phyloP scores from a whole-genome alignment of 1,140 invertebrate species.

The Apocrypta bakeri region DNA sequence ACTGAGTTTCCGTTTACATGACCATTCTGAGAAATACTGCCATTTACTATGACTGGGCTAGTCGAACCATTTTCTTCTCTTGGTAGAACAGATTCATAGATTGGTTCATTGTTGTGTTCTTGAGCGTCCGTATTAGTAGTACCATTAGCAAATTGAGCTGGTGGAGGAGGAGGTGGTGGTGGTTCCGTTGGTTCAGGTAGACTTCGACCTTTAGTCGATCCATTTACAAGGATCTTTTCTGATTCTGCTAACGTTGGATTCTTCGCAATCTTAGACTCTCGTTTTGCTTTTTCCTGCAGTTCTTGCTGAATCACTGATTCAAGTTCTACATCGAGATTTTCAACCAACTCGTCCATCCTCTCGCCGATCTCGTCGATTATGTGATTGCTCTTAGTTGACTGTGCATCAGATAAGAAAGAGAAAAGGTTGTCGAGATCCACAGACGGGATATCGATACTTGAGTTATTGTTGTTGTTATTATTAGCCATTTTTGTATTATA shows the following conservation, averaged over 20 bases:
- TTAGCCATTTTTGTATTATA: slow-evolving; percentile 78
- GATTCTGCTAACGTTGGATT: background rate
- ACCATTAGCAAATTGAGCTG: slow-evolving; percentile 52
- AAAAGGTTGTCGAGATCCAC: slow-evolving; percentile 95
- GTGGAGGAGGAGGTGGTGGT: slow-evolving; percentile 80
- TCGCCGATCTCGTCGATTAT: slow-evolving; percentile 90
- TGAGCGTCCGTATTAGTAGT: background rate
- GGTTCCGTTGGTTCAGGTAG: slow-evolving; percentile 85
- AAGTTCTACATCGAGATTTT: slow-evolving; percentile 84
- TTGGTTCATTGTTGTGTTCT: slow-evolving; percentile 78
- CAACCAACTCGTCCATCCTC: slow-evolving; percentile 87
- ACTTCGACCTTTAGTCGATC: slow-evolving; percentile 69
- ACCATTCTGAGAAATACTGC: slow-evolving; percentile 53
- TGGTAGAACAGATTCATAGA: slow-evolving; percentile 88
- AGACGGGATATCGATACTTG: slow-evolving; percentile 76
- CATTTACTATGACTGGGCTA: slow-evolving; percentile 65
- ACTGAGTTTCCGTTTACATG: slow-evolving; percentile 66
- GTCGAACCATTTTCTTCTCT: slow-evolving; percentile 74
- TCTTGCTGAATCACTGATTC: slow-evolving; percentile 80
- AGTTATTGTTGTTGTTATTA: slow-evolving; percentile 19
- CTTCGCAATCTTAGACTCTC: slow-evolving; percentile 59
- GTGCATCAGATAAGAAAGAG: slow-evolving; percentile 91
- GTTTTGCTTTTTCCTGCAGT: slow-evolving; percentile 65
- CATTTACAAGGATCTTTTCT: slow-evolving; percentile 15
- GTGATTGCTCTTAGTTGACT: slow-evolving; percentile 77